These are phyloP conservation scores for Geococcyx californianus DNA, from an alignment of 2,113 vertebrate species.

Conservation along the genomic window DNA sequence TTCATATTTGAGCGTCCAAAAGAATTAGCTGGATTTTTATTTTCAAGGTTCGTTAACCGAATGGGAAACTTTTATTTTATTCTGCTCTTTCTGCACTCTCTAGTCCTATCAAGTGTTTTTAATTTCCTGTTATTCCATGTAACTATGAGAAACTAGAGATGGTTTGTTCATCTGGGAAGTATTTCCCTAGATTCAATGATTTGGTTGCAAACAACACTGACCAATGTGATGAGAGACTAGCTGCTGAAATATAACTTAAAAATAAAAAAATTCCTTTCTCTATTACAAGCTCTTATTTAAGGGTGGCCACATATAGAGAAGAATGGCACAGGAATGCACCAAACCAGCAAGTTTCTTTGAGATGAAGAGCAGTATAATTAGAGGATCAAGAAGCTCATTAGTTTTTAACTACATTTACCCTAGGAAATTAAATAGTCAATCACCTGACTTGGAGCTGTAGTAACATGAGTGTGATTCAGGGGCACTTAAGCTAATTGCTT, in stretches of 20 bases:
- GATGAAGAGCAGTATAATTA: background rate
- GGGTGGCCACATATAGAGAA: background rate
- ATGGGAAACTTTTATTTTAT: background rate
- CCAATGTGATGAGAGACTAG: background rate
- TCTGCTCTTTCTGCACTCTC: background rate
- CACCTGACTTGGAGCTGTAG: background rate
- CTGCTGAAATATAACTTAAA: background rate
- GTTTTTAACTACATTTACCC: background rate
- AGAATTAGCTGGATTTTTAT: background rate
- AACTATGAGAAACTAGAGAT: background rate
- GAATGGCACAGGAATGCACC: background rate
- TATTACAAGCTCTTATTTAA: background rate
- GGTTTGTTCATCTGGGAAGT: background rate
- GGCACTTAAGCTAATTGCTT: conserved; percentile 19
- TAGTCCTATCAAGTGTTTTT: background rate
- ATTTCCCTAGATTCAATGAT: background rate
- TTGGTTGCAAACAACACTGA: background rate
- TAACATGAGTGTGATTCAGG: background rate
- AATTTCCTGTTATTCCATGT: background rate
- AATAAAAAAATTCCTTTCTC: background rate
- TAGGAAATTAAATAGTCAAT: background rate
- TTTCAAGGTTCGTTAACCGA: background rate
- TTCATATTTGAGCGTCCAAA: background rate
- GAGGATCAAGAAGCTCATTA: background rate
- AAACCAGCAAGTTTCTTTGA: background rate